These are phyloP conservation scores for Onchidella celtica DNA, from an alignment of 2,888 invertebrate species.

Conservation along the genomic window DNA sequence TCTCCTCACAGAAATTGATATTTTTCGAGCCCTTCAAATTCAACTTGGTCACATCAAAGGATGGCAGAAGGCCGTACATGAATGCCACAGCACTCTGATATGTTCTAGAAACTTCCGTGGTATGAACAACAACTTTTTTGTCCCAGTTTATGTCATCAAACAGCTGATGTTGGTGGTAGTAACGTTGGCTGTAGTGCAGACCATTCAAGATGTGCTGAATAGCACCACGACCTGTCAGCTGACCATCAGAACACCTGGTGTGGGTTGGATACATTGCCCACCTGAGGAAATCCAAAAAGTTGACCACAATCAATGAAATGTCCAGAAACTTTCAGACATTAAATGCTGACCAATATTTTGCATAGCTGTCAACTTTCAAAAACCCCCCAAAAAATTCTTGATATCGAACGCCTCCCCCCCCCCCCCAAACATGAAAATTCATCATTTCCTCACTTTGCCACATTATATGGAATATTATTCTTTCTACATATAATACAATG, in stretches of 20 bases:
- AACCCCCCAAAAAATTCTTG: too few species aligned
- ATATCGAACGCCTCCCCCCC: too few species aligned
- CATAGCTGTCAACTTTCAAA: too few species aligned
- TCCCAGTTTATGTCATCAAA: constrained; percentile 67
- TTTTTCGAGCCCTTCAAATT: constrained; percentile 81
- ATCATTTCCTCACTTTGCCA: too few species aligned
- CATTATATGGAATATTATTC: too few species aligned
- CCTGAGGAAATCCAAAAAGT: constrained; percentile 41
- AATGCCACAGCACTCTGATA: constrained; percentile 93
- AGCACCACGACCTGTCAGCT: constrained; percentile 90
- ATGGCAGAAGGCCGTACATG: constrained; percentile 86
- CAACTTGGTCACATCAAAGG: constrained; percentile 85
- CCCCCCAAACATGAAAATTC: too few species aligned
- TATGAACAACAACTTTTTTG: constrained; percentile 84
- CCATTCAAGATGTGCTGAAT: constrained; percentile 92
- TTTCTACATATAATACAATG: too few species aligned
- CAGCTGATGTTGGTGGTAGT: constrained; percentile 75
- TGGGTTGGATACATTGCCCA: constrained; percentile 72
- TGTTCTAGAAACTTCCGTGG: constrained; percentile 92
- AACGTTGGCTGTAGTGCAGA: constrained; percentile 82
- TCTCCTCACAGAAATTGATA: constrained; percentile 83
- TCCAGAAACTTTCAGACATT: too few species aligned
- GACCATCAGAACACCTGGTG: constrained; percentile 87
- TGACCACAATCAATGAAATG: too few species aligned
- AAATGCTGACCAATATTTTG: too few species aligned